These are phyloP conservation scores for Odontamblyopus lacepedii DNA, from an alignment of 2,797 vertebrate genomes.

Conservation along the genomic window DNA sequence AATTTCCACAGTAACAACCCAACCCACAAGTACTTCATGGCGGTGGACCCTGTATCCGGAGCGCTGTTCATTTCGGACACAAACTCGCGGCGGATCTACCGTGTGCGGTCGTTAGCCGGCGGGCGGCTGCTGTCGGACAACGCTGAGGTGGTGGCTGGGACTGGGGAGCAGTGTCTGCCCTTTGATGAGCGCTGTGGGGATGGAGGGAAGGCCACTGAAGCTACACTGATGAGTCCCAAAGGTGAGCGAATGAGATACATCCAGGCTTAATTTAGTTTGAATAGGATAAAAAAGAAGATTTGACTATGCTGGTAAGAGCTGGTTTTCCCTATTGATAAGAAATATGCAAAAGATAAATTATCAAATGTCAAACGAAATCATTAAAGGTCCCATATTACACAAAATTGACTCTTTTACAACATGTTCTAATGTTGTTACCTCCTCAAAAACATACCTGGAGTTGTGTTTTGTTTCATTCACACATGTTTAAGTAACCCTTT, in stretches of 20 bases:
- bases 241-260: constrained; percentile 73
- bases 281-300: not conserved
- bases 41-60: constrained; percentile 94
- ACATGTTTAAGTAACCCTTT: too few species aligned
- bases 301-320: not conserved
- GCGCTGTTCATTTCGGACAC: constrained; percentile 95
- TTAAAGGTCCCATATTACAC: too few species aligned
- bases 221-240: constrained; percentile 98
- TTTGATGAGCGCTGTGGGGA: constrained; percentile 98
- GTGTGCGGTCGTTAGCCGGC: constrained; percentile 87
- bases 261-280: not conserved
- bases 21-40: constrained; percentile 98
- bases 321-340: too few species aligned
- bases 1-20: constrained; percentile 88
- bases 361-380: too few species aligned
- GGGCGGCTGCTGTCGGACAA: constrained; percentile 89
- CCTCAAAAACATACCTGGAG: too few species aligned
- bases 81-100: constrained; percentile 94
- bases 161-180: constrained; percentile 92
- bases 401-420: too few species aligned
- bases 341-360: too few species aligned
- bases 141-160: constrained; percentile 93
- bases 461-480: too few species aligned
- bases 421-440: too few species aligned
- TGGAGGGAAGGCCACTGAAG: constrained; percentile 95